phyloP scores from a whole-genome alignment of 2,113 vertebrate species.

The Antechinus flavipes region DNA sequence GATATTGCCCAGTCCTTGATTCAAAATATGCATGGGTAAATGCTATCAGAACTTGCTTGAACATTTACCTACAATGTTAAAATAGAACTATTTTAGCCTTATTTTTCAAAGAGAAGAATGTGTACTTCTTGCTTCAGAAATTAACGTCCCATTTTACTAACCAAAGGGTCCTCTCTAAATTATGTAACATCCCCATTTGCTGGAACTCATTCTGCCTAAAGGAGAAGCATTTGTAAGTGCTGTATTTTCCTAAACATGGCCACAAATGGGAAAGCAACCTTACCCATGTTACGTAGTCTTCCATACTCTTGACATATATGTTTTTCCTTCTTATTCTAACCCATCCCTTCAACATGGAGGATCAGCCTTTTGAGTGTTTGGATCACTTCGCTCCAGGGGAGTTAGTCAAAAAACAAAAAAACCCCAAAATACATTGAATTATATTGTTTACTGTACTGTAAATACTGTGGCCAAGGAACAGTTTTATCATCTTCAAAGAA shows the following conservation, averaged over 20 bases:
- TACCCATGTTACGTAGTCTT: constrained; percentile 69
- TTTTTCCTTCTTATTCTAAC: constrained; percentile 78
- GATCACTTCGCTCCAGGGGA: constrained; percentile 76
- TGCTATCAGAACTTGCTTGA: too few species aligned
- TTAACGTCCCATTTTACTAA: too few species aligned
- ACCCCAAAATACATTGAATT: constrained; percentile 79
- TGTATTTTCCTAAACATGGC: background rate
- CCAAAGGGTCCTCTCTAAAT: background rate
- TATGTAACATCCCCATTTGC: background rate
- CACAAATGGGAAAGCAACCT: constrained; percentile 76
- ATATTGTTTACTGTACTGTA: constrained; percentile 87
- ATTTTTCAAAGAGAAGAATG: too few species aligned
- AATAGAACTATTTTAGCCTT: too few species aligned
- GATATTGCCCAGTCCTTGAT: too few species aligned
- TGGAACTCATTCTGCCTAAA: background rate
- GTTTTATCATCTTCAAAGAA: constrained; percentile 87
- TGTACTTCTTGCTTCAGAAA: too few species aligned
- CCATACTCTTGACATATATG: constrained; percentile 84
- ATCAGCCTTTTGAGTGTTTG: constrained; percentile 82
- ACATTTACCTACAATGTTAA: too few species aligned
- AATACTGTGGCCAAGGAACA: constrained; percentile 92
- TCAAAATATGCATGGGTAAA: too few species aligned
- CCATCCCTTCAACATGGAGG: constrained; percentile 77
- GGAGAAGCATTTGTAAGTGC: background rate
- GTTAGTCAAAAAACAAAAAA: constrained; percentile 72